Base-by-base conservation (phyloP, 1,140 invertebrate species). In the Microplitis demolitor region DNA sequence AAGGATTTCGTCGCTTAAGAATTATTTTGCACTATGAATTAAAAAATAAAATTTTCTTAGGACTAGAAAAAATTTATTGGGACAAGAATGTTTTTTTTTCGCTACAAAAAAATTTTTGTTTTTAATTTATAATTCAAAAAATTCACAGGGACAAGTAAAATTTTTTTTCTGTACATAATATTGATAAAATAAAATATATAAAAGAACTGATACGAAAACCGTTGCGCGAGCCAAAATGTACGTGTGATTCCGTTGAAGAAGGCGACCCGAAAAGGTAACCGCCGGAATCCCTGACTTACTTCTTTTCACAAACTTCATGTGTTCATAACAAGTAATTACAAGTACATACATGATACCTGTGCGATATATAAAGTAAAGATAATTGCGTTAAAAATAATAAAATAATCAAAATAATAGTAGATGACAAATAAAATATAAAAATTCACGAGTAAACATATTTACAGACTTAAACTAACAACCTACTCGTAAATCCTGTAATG, bases 211-310 rank as follows among this genome's bases (percentile, higher is more conserved):
- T 35, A 8, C 1, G 13, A 35, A 35, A 54, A 35, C 34, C 61
- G 61, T 63, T 63, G 61, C 35, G 14, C 9, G 61, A 63, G 61
- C 61, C 37, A 39, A 35, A 63, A n/a, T 63, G 35, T 4, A 24
- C 14, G 63, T 31, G 6, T 16, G 24, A 31, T 63, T 63, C 61
- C 63, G 45, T 37, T 66, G 63, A 66, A 51, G 63, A 24, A 66
- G 45, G 50, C 63, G 63, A 66, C n/a, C 37, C 63, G 63, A 66
- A 66, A 66, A 66, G 63, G 63, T 37, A 31, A 31, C 63, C 63
- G 63, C 37, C 62, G 35, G 24, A 51, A 66, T 50, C 63, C 63
- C 63, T 66, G 63, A 50, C 14, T 16, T 53, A 66, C 63, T 66
- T 66, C 51, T n/a, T 66, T 66, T n/a, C n/a, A 60, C 34, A 11